These are phyloP conservation scores for Callosobruchus maculatus DNA, from an alignment of 2,888 invertebrate species.

Conservation along the genomic window DNA sequence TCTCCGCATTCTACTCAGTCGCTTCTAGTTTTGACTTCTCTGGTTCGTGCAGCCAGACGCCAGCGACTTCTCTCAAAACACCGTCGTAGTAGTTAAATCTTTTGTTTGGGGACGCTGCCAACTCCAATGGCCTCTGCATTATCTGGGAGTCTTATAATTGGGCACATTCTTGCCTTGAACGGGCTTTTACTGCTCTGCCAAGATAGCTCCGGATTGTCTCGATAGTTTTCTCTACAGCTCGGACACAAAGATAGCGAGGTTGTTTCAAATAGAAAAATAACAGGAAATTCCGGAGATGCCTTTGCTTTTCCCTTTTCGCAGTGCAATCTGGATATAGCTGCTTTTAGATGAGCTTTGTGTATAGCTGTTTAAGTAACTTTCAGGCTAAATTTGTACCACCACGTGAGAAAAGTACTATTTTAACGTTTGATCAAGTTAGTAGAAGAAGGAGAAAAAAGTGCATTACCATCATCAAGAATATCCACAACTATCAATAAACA, in stretches of 20 bases:
- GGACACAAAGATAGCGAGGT: not conserved
- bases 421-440: too few species aligned
- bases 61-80: not conserved
- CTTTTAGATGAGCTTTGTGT: not conserved
- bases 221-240: not conserved
- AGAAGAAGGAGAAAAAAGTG: too few species aligned
- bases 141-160: slow-evolving; percentile 24
- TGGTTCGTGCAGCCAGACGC: not conserved
- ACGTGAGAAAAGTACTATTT: too few species aligned
- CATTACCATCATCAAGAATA: too few species aligned
- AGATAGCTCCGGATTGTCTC: not conserved
- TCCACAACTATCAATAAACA: too few species aligned
- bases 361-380: not conserved
- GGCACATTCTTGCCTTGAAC: slow-evolving; percentile 22
- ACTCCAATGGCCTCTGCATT: slow-evolving; percentile 17
- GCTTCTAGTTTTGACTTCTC: not conserved
- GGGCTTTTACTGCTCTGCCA: slow-evolving; percentile 4
- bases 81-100: not conserved
- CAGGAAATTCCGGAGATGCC: not conserved
- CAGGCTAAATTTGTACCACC: not conserved
- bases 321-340: not conserved
- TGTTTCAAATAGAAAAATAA: not conserved
- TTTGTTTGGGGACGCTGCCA: slow-evolving; percentile 10
- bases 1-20: too few species aligned
- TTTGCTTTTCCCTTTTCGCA: not conserved